Percentiles rank a stretch among this genome's conserved stretches.
Conservation (phyloP, 2,888 invertebrate genomes). For the Adineta ricciae region DNA sequence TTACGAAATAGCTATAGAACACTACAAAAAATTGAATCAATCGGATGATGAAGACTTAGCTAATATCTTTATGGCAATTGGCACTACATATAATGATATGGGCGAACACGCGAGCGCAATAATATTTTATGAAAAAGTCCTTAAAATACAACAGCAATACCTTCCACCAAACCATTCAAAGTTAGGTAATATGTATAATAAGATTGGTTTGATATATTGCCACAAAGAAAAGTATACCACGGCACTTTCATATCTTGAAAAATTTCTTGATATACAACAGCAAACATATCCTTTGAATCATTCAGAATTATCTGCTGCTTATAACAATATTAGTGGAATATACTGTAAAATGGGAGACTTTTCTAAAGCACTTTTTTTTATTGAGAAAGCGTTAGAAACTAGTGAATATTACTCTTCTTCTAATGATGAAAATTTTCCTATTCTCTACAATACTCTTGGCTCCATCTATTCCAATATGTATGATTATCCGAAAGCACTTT, state of each 20-base stretch:
- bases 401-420: neutral
- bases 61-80: neutral
- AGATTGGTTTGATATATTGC: neutral
- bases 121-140: neutral
- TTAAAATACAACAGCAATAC: neutral
- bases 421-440: neutral
- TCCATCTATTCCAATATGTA: too few species aligned
- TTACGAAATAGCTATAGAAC: neutral
- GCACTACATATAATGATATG: neutral
- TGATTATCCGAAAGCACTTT: too few species aligned
- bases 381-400: neutral
- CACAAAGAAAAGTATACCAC: neutral
- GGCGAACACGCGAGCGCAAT: neutral
- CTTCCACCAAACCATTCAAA: neutral
- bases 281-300: neutral
- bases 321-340: neutral
- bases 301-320: neutral
- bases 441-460: neutral
- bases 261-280: neutral
- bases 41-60: neutral
- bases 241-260: neutral
- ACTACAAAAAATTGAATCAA: neutral
- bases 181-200: neutral
- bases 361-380: too few species aligned
- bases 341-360: too few species aligned